Conservation (phyloP, 2,113 vertebrate species). For the Fulica atra region DNA sequence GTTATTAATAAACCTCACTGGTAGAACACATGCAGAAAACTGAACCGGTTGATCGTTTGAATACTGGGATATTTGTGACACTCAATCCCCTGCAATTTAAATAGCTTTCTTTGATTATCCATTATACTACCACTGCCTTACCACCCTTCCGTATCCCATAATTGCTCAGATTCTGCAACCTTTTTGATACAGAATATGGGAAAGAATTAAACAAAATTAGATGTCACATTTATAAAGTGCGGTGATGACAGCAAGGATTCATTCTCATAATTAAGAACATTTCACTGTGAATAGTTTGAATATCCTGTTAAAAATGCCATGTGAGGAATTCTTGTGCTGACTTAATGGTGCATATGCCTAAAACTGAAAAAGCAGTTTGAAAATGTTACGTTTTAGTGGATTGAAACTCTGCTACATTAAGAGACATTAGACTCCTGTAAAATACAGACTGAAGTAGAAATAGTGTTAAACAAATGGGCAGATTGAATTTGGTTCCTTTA, state of each 20-base stretch:
- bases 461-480: neutral
- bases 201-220: neutral
- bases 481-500: neutral
- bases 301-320: neutral
- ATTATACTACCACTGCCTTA: neutral
- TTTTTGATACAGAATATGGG: neutral
- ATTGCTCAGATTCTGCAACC: neutral
- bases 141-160: neutral
- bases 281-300: neutral
- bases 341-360: neutral
- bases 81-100: neutral
- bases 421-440: neutral
- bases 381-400: neutral
- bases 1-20: conserved; percentile 6
- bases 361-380: neutral
- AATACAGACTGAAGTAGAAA: neutral
- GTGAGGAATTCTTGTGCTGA: neutral
- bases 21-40: neutral
- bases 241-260: neutral
- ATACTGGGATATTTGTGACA: neutral
- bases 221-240: neutral
- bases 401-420: neutral
- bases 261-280: neutral
- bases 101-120: neutral
- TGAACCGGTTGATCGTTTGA: neutral